Evolutionary conservation across 2,113 vertebrate species (phyloP), one percentile per base, ranked within the genome.

Genomic region (Pelecanus crispus): DNA sequence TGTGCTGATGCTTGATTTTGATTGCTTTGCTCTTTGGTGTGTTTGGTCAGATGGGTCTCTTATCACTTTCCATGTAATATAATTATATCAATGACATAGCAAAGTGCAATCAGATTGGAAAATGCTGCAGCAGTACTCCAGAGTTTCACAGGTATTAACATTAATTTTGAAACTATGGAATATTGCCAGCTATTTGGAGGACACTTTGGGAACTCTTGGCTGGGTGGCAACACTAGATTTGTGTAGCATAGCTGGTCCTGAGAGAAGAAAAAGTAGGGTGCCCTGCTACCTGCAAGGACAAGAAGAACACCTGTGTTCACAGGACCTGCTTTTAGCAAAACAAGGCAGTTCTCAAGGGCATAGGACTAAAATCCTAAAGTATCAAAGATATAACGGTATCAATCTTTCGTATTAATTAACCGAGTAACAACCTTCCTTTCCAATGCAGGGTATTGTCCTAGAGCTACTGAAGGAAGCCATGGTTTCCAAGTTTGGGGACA

Each of bases 391-490:
- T n/a, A n/a, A n/a, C n/a, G n/a, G n/a, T n/a, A 38, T 70, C 17
- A 20, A 2, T 52, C 28, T 73, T 68, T 88, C 34, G 58, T 59
- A 44, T 20, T 55, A 42, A 75, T 80, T 84, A 75, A 75, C 15
- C 47, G 67, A 49, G 8, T 49, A 78, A 74, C 44, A 59, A 5
- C 47, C 22, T 94, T 49, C 91, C 34, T 90, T 87, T 94, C 71
- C 82, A 73, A 50, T 91, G 9, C 96, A 99, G 99, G 98, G 97
- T 78, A 74, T 98, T 29, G 42, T 99, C 74, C 81, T 99, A 97
- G 98, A 99, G 71, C 98, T 99, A 13, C 97, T 99, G 95, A 98
- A 98, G 58, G 99, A 99, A 38, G 97, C 98, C 13, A 98, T 99
- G 97, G 82, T 96, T 59, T 95, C 98, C 67, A 97, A 50, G 38